phyloP scores from a whole-genome alignment of 1,140 invertebrate genomes.

The Nasonia vitripennis region DNA sequence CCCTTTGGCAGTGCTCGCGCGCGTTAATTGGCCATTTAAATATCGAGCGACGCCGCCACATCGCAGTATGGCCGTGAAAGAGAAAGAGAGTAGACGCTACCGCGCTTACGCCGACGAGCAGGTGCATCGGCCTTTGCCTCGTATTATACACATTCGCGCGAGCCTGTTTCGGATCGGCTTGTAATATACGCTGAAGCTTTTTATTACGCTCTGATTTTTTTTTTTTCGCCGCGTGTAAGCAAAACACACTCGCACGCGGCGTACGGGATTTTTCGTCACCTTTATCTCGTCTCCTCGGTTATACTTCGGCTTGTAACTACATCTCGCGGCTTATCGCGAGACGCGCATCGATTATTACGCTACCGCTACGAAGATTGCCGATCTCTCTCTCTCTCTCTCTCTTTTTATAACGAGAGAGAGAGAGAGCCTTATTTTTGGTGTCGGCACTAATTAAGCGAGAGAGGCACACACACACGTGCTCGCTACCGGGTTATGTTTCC shows the following conservation, averaged over 20 bases:
- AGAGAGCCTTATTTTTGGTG: neutral
- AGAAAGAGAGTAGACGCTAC: slow-evolving; percentile 22
- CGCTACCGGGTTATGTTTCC: too few relatives aligned
- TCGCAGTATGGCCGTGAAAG: neutral
- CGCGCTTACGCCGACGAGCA: slow-evolving; percentile 21
- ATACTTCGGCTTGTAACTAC: neutral
- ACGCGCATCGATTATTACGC: slow-evolving; percentile 20
- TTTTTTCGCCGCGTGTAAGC: too few relatives aligned
- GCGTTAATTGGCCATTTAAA: slow-evolving; percentile 43
- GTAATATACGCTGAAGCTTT: neutral
- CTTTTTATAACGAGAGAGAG: neutral
- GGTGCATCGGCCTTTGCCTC: slow-evolving; percentile 1
- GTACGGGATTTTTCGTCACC: neutral
- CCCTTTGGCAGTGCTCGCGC: neutral
- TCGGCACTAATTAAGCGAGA: neutral
- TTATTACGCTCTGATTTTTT: too few relatives aligned
- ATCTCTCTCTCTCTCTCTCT: neutral
- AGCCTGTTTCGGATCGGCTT: neutral
- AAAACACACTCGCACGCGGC: neutral
- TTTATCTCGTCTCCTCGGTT: neutral
- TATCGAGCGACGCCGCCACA: slow-evolving; percentile 13
- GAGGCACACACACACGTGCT: too few relatives aligned
- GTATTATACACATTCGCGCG: slow-evolving; percentile 1
- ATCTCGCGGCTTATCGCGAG: neutral
- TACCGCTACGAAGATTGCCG: slow-evolving; percentile 38